Conservation (phyloP, 2,113 vertebrate genomes). For the Rhinolophus sinicus region DNA sequence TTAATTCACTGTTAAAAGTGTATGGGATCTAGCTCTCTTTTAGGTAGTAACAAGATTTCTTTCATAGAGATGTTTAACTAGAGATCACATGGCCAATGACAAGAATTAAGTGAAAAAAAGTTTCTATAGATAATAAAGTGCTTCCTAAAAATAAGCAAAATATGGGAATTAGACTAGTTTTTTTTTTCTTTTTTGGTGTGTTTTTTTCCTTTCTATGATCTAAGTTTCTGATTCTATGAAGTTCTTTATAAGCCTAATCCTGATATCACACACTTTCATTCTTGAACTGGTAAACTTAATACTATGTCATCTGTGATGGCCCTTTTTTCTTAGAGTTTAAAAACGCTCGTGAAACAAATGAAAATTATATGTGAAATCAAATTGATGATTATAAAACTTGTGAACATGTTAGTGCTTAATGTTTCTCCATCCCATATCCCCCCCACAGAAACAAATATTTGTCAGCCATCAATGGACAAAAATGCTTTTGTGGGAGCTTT, state of each 20-base stretch:
- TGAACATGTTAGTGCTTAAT: neutral
- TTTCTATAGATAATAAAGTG: neutral
- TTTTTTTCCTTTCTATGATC: neutral
- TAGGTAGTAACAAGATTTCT: neutral
- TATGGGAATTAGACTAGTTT: neutral
- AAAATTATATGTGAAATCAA: neutral
- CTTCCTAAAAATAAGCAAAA: neutral
- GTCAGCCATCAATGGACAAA: neutral
- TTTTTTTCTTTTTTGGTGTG: neutral
- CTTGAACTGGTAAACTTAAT: neutral
- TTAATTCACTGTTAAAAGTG: neutral
- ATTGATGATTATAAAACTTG: neutral
- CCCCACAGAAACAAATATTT: neutral
- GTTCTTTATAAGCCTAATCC: neutral
- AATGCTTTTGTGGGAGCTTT: neutral
- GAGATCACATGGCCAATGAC: neutral
- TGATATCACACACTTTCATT: neutral
- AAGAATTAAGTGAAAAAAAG: neutral
- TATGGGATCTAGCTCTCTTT: neutral
- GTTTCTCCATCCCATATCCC: neutral
- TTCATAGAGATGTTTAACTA: neutral
- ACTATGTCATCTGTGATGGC: neutral
- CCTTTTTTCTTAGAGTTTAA: neutral
- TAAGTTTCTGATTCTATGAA: neutral
- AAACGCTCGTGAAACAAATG: neutral